A percentile compares a stretch with the other conserved stretches of the same genome.
These are phyloP conservation scores for Hippoglossus stenolepis DNA, from an alignment of 2,113 vertebrate genomes.

Conservation along the genomic window DNA sequence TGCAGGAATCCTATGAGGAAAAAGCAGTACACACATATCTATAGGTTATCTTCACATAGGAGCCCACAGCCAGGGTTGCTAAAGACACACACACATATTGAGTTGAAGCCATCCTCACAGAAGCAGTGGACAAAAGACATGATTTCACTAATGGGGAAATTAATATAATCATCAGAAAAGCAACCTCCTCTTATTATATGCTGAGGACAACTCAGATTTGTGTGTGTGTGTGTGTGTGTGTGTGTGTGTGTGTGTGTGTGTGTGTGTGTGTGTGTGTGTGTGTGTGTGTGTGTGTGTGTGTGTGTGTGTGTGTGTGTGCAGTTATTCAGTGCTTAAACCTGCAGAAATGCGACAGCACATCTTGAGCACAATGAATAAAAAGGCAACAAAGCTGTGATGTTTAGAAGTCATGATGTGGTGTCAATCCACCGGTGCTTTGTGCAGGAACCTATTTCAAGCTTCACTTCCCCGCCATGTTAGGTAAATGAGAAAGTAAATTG, in stretches of 20 bases:
- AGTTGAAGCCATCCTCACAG: constrained; percentile 45
- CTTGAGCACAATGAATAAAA: constrained; percentile 39
- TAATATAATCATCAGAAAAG: constrained; percentile 39
- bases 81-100: constrained; percentile 30
- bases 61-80: constrained; percentile 33
- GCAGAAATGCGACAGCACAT: constrained; percentile 22
- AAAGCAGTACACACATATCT: constrained; percentile 40
- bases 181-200: constrained; percentile 43
- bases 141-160: constrained; percentile 37
- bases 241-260: background rate
- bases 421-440: constrained; percentile 53
- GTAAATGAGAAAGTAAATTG: constrained; percentile 73
- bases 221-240: background rate
- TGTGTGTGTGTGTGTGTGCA: background rate
- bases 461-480: constrained; percentile 71
- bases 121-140: constrained; percentile 47
- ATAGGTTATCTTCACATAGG: constrained; percentile 17
- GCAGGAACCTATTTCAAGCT: constrained; percentile 75
- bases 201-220: constrained; percentile 2
- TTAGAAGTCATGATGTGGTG: constrained; percentile 51
- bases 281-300: too few species aligned
- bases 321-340: constrained; percentile 40
- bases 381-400: constrained; percentile 47
- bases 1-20: constrained; percentile 66
- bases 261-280: background rate